phyloP scores from a whole-genome alignment of 2,113 vertebrate genomes.

The Notothenia coriiceps region DNA sequence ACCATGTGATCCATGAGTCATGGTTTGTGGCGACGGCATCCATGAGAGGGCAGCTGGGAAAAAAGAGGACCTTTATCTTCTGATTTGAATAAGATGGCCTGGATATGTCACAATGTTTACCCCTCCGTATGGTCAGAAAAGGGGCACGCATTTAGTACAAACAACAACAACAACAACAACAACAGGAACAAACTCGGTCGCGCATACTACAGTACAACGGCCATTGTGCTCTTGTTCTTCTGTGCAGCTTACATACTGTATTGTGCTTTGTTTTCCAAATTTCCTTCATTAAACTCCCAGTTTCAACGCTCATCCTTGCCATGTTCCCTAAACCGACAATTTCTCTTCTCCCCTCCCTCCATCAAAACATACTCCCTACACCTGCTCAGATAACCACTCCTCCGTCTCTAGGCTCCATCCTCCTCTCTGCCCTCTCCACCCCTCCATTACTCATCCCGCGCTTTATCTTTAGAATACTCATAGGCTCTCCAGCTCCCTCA shows the following conservation, averaged over 20 bases:
- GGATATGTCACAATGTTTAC: slow-evolving; percentile 96
- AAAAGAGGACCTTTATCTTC: slow-evolving; percentile 92
- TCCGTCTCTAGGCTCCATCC: slow-evolving; percentile 66
- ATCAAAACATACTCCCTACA: slow-evolving; percentile 63
- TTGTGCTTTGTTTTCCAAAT: slow-evolving; percentile 67
- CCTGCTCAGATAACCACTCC: slow-evolving; percentile 75
- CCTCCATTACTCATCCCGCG: slow-evolving; percentile 66
- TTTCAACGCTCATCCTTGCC: slow-evolving; percentile 54
- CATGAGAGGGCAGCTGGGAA: slow-evolving; percentile 91
- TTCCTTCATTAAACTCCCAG: slow-evolving; percentile 61
- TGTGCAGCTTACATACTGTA: slow-evolving; percentile 63
- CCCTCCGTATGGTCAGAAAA: slow-evolving; percentile 91
- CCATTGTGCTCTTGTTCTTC: slow-evolving; percentile 86
- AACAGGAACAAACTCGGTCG: slow-evolving; percentile 44
- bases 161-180: slow-evolving; percentile 81
- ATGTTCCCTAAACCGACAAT: slow-evolving; percentile 40
- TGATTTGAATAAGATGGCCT: slow-evolving; percentile 99
- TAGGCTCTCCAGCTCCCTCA: slow-evolving; percentile 55
- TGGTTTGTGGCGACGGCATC: slow-evolving; percentile 82
- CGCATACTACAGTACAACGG: slow-evolving; percentile 48
- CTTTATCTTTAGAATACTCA: slow-evolving; percentile 70
- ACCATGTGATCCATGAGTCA: slow-evolving; percentile 77
- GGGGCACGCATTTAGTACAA: slow-evolving; percentile 76
- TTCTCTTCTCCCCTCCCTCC: slow-evolving; percentile 50
- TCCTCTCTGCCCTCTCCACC: slow-evolving; percentile 64